Percentiles rank a stretch among this genome's conserved stretches.
phyloP scores from a whole-genome alignment of 2,113 vertebrate genomes.

The Tichodroma muraria region DNA sequence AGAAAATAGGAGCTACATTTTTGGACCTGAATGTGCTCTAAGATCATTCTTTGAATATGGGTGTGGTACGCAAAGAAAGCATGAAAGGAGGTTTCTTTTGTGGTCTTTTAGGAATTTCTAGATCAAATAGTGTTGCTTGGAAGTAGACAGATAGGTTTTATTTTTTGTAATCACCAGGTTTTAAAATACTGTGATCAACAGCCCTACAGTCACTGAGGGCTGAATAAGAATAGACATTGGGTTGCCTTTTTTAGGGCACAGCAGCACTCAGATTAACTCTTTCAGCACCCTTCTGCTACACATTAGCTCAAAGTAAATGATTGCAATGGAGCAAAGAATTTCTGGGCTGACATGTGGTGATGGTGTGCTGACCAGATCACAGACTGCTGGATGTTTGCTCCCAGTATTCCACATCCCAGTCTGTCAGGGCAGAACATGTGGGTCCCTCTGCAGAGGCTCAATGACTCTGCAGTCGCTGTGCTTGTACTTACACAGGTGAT shows the following conservation, averaged over 20 bases:
- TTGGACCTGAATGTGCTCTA: neutral
- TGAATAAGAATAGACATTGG: neutral
- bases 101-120: neutral
- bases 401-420: neutral
- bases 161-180: neutral
- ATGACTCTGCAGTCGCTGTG: rapidly evolving
- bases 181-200: neutral
- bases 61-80: neutral
- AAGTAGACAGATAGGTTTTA: neutral
- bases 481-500: neutral
- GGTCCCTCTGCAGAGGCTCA: neutral
- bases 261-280: neutral
- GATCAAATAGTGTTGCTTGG: neutral
- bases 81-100: neutral
- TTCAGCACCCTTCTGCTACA: neutral
- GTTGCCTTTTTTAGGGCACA: neutral
- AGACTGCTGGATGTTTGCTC: neutral
- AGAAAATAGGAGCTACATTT: neutral
- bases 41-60: neutral
- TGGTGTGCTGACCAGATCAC: neutral
- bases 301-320: neutral
- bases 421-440: neutral
- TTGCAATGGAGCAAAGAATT: neutral
- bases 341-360: neutral
- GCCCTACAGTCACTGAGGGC: neutral